phyloP scores from a whole-genome alignment of 64 coral and sea anemone genomes.

The Porites australiensis region DNA sequence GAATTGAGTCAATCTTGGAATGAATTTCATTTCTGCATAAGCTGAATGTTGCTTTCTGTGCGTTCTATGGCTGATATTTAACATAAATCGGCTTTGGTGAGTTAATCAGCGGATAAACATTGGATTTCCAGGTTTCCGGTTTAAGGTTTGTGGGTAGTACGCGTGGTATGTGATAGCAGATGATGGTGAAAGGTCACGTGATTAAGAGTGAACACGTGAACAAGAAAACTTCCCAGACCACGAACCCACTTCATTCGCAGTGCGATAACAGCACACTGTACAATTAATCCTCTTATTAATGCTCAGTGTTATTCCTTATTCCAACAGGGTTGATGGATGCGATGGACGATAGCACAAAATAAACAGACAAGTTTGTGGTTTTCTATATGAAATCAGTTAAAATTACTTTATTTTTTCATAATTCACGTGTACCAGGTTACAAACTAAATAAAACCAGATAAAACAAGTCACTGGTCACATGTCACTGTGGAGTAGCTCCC shows the following conservation, averaged over 20 bases:
- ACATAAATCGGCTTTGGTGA: neutral
- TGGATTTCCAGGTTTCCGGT: neutral
- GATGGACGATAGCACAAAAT: neutral
- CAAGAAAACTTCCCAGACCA: neutral
- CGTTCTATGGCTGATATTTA: neutral
- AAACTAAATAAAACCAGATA: no score
- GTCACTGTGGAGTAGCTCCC: no score
- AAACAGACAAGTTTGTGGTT: neutral
- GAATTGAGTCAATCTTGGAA: neutral
- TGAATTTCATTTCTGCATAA: slow-evolving; percentile 1
- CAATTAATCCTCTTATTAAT: no score
- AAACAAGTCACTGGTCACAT: no score
- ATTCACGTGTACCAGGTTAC: neutral
- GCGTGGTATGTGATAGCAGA: neutral
- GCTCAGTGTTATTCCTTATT: no score
- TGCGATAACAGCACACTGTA: neutral
- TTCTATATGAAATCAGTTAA: neutral
- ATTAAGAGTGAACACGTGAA: neutral
- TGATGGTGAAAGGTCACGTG: neutral
- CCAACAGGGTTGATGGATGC: neutral
- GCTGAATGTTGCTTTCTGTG: neutral
- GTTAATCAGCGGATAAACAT: neutral
- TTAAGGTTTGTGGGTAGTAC: neutral
- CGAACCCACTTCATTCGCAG: neutral
- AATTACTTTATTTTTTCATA: neutral